A percentile compares a stretch with the other conserved stretches of the same genome.
phyloP scores from a whole-genome alignment of 2,888 invertebrate species.

The Syrphus vitripennis region DNA sequence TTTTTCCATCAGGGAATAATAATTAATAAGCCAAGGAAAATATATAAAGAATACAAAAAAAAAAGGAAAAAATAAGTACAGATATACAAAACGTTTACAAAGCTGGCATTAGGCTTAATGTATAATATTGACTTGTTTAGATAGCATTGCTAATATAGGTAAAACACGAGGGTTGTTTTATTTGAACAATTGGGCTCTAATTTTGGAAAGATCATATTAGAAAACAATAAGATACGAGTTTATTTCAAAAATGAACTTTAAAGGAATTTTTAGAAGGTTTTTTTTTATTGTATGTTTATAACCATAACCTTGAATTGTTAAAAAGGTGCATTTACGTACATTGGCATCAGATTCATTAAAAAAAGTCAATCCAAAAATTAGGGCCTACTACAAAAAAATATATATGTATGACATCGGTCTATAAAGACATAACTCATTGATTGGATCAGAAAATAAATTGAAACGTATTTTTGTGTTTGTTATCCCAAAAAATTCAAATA shows the following conservation, averaged over 20 bases:
- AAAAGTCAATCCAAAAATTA: too few species aligned
- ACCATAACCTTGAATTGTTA: background rate
- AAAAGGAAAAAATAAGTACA: background rate
- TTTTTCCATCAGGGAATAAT: background rate
- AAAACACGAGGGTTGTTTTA: background rate
- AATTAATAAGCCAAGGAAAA: background rate
- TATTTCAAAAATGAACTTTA: background rate
- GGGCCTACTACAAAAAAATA: too few species aligned
- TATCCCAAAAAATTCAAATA: too few species aligned
- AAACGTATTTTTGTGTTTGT: too few species aligned
- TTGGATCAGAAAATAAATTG: too few species aligned
- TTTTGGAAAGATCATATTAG: background rate
- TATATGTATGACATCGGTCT: too few species aligned
- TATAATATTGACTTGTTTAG: background rate
- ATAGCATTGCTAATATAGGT: background rate
- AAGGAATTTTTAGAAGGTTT: background rate
- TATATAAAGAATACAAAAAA: background rate
- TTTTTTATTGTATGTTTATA: background rate
- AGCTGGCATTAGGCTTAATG: background rate
- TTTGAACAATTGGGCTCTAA: constrained; percentile 13
- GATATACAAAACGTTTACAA: background rate
- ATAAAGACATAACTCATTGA: too few species aligned
- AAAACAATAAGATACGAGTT: background rate
- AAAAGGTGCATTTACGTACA: background rate
- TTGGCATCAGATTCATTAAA: too few species aligned